Percentiles rank a stretch among this genome's conserved stretches.
phyloP scores from a whole-genome alignment of 2,113 vertebrate species.

The Phodopus roborovskii region DNA sequence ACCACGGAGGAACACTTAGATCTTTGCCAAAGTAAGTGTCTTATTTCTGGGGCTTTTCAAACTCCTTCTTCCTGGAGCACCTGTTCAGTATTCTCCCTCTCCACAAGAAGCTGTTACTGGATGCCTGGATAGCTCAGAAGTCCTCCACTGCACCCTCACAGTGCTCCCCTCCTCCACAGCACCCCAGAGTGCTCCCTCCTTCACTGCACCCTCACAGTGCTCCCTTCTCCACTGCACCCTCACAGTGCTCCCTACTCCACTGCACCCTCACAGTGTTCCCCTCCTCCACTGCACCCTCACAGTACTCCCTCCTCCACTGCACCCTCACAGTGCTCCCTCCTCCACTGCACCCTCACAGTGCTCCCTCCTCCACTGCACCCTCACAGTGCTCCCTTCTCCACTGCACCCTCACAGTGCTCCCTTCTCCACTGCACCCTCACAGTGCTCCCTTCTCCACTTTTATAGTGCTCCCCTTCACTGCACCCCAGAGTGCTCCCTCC shows the following conservation, averaged over 20 bases:
- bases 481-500: too few species aligned
- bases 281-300: background rate
- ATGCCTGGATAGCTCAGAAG: background rate
- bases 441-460: background rate
- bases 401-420: too few species aligned
- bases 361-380: background rate
- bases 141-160: background rate
- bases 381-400: background rate
- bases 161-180: too few species aligned
- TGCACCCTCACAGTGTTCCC: too few species aligned
- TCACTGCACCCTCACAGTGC: too few species aligned
- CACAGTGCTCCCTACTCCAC: too few species aligned
- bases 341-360: too few species aligned
- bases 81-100: background rate
- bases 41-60: background rate
- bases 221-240: background rate
- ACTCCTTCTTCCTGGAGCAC: background rate
- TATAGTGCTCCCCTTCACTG: background rate
- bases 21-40: background rate
- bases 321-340: background rate
- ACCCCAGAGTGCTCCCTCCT: background rate
- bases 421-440: too few species aligned
- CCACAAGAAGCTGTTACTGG: background rate
- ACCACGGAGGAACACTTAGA: background rate
- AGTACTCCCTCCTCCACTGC: background rate